phyloP scores from a whole-genome alignment of 2,797 vertebrate species.

The Dendrocincla tyrannina region DNA sequence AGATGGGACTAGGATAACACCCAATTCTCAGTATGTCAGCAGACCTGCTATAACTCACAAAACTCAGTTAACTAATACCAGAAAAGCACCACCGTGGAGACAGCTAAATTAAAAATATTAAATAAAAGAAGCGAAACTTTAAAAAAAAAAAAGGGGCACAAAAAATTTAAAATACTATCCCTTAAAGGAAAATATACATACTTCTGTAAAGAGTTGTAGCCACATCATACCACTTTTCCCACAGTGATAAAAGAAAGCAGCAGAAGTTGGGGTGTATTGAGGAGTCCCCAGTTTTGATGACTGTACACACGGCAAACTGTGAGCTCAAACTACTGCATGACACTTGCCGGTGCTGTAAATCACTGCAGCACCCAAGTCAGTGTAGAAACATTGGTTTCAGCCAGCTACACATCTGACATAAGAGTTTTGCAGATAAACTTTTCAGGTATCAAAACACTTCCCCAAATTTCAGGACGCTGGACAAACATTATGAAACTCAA shows the following conservation, averaged over 20 bases:
- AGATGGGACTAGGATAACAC: background rate
- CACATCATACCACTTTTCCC: background rate
- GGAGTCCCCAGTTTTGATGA: background rate
- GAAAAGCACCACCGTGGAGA: background rate
- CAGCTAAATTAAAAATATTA: too few species aligned
- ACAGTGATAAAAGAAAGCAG: background rate
- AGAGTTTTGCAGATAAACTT: background rate
- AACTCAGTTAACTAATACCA: background rate
- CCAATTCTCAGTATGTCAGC: background rate
- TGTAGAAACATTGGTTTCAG: background rate
- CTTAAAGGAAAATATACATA: background rate
- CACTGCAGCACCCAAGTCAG: background rate
- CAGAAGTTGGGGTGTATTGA: accelerated
- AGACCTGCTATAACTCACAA: background rate
- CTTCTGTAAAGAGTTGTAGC: background rate
- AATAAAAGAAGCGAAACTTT: accelerated
- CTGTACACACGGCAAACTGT: background rate
- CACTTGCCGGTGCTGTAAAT: accelerated
- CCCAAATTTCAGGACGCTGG: background rate
- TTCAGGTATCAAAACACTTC: background rate
- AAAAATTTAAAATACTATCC: background rate
- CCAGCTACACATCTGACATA: background rate
- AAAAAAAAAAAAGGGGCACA: too few species aligned
- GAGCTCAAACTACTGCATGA: background rate
- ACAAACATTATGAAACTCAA: background rate